phyloP scores from a whole-genome alignment of 2,888 invertebrate genomes.

The Tenthredo mesomela region DNA sequence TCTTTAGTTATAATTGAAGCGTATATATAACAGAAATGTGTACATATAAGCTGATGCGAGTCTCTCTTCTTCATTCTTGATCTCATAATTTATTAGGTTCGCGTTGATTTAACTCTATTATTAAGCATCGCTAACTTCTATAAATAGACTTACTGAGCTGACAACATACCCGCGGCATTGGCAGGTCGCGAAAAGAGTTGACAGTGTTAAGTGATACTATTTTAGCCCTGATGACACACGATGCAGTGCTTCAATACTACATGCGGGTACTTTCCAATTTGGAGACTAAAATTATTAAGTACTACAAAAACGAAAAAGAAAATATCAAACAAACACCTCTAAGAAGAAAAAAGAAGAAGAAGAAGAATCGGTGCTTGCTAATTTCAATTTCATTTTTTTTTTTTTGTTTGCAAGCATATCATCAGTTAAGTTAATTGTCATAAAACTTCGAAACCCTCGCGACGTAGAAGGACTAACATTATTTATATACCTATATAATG shows the following conservation, averaged over 20 bases:
- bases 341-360: not conserved
- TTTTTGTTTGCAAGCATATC: not conserved
- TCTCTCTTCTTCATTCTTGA: slow-evolving; percentile 21
- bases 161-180: slow-evolving; percentile 66
- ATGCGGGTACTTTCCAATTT: not conserved
- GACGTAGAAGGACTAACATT: not conserved
- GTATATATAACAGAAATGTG: not conserved
- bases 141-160: slow-evolving; percentile 56
- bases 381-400: not conserved
- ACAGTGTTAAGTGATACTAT: slow-evolving; percentile 72
- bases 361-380: not conserved
- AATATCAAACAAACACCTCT: not conserved
- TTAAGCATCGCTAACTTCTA: slow-evolving; percentile 64
- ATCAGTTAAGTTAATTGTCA: not conserved
- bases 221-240: slow-evolving; percentile 71
- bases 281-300: not conserved
- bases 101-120: slow-evolving; percentile 71
- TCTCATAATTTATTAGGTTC: slow-evolving; percentile 36
- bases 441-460: not conserved
- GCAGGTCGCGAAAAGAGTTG: slow-evolving; percentile 69
- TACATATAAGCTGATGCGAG: not conserved
- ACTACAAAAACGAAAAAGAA: not conserved
- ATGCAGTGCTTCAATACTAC: not conserved
- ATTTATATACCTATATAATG: not conserved
- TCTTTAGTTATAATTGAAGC: not conserved